A percentile compares a stretch with the other conserved stretches of the same genome.
These are phyloP conservation scores for Ascidia mentula DNA, from an alignment of 23 tunicate species.

Conservation along the genomic window DNA sequence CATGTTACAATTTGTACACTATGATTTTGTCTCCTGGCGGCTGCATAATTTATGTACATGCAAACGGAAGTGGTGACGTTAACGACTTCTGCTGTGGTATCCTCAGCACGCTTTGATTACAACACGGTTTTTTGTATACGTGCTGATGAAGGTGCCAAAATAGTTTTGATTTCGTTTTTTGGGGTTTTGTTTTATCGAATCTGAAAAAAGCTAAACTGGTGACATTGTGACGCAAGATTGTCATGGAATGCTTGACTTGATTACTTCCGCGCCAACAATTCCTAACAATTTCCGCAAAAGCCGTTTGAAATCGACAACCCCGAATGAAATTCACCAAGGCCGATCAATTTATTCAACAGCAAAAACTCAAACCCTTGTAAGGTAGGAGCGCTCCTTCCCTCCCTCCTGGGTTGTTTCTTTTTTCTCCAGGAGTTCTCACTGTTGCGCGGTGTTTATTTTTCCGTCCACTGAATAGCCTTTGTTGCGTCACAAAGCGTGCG, in stretches of 20 bases:
- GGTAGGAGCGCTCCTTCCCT: neutral
- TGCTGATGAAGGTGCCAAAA: neutral
- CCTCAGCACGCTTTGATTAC: neutral
- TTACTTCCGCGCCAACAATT: slow-evolving; percentile 5
- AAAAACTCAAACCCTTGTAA: neutral
- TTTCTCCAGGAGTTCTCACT: neutral
- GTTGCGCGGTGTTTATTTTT: neutral
- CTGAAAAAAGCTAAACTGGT: no score
- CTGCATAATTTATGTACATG: neutral
- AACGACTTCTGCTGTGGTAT: neutral
- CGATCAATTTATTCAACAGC: neutral
- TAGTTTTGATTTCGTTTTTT: neutral
- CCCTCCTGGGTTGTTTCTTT: neutral
- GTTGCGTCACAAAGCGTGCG: no score
- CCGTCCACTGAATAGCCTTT: no score
- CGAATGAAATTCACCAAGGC: neutral
- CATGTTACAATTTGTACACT: no score
- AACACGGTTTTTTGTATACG: no score
- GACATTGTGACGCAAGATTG: neutral
- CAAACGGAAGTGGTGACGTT: neutral
- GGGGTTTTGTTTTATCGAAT: no score
- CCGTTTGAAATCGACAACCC: neutral
- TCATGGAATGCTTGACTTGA: neutral
- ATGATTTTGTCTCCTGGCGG: no score
- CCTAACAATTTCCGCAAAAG: neutral